phyloP scores from a whole-genome alignment of 2,888 invertebrate genomes.

The Chromoteleia sp. region DNA sequence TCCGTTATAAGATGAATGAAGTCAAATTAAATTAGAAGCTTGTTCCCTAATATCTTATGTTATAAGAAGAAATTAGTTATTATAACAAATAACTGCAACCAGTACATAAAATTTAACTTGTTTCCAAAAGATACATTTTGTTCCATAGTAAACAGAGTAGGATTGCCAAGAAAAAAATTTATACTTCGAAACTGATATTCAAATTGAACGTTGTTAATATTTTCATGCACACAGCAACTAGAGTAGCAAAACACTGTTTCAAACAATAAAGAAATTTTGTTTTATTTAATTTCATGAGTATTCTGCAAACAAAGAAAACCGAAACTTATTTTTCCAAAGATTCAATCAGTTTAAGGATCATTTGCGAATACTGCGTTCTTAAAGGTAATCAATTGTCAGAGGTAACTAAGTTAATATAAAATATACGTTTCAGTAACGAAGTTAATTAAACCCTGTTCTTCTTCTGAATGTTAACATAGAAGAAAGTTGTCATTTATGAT shows the following conservation, averaged over 20 bases:
- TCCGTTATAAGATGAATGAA: background rate
- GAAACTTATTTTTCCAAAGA: background rate
- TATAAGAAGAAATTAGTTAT: too few species aligned
- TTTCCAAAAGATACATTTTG: background rate
- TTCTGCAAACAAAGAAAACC: background rate
- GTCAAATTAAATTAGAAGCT: constrained; percentile 1
- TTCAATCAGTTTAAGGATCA: constrained; percentile 13
- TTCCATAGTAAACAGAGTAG: background rate
- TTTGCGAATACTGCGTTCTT: background rate
- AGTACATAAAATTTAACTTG: background rate
- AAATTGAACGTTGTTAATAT: too few species aligned
- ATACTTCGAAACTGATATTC: background rate
- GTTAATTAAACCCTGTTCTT: constrained; percentile 40
- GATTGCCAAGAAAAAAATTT: background rate
- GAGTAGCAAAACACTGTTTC: too few species aligned
- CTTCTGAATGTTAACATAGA: constrained; percentile 28
- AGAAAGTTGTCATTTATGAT: constrained; percentile 40
- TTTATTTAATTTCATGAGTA: too few species aligned
- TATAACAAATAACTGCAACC: background rate
- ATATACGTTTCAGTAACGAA: constrained; percentile 21
- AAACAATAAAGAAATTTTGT: background rate
- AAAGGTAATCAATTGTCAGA: constrained; percentile 19
- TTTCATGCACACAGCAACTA: too few species aligned
- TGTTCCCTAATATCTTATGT: constrained; percentile 11
- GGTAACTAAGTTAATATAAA: constrained; percentile 30